Evolutionary conservation across 2,113 vertebrate genomes (phyloP), one percentile per base, ranked within the genome.

Genomic region (Agapornis roseicollis): DNA sequence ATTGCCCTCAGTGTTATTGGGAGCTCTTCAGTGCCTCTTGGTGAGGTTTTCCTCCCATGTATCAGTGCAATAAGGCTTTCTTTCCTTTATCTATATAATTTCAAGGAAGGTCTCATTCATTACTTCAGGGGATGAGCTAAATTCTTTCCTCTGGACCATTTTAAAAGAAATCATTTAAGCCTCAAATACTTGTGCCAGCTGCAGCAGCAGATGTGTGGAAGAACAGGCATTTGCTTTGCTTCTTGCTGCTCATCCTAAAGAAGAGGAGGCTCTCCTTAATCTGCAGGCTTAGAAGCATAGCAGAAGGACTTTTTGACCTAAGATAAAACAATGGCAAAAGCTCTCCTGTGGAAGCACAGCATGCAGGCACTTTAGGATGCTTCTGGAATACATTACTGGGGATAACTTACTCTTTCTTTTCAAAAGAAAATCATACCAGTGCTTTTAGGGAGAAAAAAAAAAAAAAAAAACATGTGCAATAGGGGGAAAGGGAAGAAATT

Each of bases 311-410:
- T 84, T 81, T 55, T 82, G 77, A 94, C 95, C 78, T 28, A 46
- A 73, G 86, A 72, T 76, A 79, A 93, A 94, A 87, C 73, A 87
- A 80, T 85, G 25, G 63, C 81, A 87, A 56, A 91, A 89, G 58
- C 73, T 35, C 69, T 87, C 70, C 49, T 46, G 29, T 66, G 84
- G 64, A 92, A 94, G 89, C 80, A 74, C 56, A 72, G 66, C 56
- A 31, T 74, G 55, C 55, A 92, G 53, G 28, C 20, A 0, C 29
- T 82, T 91, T 0, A 1, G 78, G 53, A 91, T 85, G 66, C 77
- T 74, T 92, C 73, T 94, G 70, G 94, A 95, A 91, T 88, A 53
- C 37, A 93, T 92, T 94, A 68, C 66, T 79, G 53, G 46, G 44
- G 31, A 87, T 85, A 88, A 55, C 41, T 87, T 78, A 37, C 9